Conservation (phyloP, 1,140 invertebrate genomes). For the Carposina sasakii region DNA sequence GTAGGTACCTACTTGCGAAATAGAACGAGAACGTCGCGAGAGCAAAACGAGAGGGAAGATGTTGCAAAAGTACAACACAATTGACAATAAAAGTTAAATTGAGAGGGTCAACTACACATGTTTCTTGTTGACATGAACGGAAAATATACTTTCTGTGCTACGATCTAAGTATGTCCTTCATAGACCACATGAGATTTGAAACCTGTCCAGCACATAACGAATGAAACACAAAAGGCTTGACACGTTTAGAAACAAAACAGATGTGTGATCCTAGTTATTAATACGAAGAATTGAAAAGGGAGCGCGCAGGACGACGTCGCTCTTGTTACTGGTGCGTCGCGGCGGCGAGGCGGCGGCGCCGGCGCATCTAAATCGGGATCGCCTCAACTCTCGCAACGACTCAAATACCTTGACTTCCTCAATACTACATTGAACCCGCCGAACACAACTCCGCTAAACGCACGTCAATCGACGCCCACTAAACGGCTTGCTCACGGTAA, state of each 20-base stretch:
- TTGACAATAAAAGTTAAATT: conserved; percentile 24
- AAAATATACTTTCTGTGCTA: no score
- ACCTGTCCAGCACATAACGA: no score
- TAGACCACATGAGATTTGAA: no score
- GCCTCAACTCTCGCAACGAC: conserved; percentile 65
- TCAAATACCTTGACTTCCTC: conserved; percentile 73
- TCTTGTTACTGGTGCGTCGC: conserved; percentile 63
- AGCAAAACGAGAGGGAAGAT: conserved; percentile 13
- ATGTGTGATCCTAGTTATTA: conserved; percentile 33
- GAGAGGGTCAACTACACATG: no score
- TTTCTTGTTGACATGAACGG: no score
- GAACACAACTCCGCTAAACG: conserved; percentile 58
- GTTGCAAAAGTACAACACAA: conserved; percentile 16
- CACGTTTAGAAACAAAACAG: no score
- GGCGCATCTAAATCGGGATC: conserved; percentile 69
- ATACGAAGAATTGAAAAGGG: conserved; percentile 30
- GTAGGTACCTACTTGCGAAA: no score
- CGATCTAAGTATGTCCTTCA: no score
- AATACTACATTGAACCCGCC: conserved; percentile 71
- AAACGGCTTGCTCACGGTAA: conserved; percentile 32
- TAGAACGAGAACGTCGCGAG: conserved; percentile 16
- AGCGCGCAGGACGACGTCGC: conserved; percentile 59
- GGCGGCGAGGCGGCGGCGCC: conserved; percentile 58
- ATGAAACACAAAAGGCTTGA: no score
- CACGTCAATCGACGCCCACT: conserved; percentile 67